These are phyloP conservation scores for Melieria picta DNA, from an alignment of 2,888 invertebrate genomes.

Conservation along the genomic window DNA sequence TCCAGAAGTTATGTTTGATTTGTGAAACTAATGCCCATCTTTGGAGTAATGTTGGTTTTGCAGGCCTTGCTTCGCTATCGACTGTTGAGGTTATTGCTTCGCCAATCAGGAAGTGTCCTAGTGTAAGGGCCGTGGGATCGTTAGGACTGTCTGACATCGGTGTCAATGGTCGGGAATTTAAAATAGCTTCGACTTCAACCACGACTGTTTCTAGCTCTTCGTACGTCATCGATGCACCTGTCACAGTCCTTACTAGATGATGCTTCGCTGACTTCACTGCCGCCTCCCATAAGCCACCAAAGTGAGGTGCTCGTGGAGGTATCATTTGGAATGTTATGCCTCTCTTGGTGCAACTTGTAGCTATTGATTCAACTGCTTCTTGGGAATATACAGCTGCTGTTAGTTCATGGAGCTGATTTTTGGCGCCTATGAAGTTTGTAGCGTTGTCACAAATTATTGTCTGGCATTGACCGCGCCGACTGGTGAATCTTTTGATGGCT, in stretches of 20 bases:
- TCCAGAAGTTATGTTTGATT: constrained; percentile 27
- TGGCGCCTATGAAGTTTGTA: constrained; percentile 7
- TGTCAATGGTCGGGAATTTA: too few relatives aligned
- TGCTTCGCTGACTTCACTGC: too few relatives aligned
- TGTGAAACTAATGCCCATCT: constrained; percentile 18
- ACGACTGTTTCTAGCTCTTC: too few relatives aligned
- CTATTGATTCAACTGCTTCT: not conserved
- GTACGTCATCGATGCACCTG: too few relatives aligned
- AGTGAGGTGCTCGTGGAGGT: not conserved
- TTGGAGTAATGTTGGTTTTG: not conserved
- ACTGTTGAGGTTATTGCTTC: not conserved
- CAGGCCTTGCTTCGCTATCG: not conserved
- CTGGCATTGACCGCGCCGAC: not conserved
- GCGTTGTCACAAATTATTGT: constrained; percentile 5
- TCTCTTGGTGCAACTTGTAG: not conserved
- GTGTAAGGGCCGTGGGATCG: too few relatives aligned
- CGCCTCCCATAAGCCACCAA: too few relatives aligned
- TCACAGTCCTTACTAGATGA: too few relatives aligned
- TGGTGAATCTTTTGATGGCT: not conserved
- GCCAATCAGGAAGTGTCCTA: not conserved
- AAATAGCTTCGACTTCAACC: too few relatives aligned
- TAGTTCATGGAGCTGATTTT: not conserved
- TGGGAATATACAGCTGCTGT: not conserved
- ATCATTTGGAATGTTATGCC: not conserved
- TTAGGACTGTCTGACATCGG: too few relatives aligned